These are phyloP conservation scores for Leptogaster cylindrica DNA, from an alignment of 2,888 invertebrate genomes.

Conservation along the genomic window DNA sequence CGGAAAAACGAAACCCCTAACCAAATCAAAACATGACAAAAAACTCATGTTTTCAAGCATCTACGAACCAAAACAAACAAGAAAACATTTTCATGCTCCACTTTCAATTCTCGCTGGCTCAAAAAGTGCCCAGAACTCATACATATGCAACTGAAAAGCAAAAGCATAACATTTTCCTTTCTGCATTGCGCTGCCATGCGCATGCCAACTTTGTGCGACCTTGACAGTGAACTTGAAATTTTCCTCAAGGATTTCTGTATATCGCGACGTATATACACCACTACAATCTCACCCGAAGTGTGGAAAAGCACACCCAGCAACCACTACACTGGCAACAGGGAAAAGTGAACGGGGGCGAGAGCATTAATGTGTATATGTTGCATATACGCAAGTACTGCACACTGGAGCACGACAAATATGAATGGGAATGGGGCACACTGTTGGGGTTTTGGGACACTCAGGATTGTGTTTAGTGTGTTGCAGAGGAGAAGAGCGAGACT, in stretches of 20 bases:
- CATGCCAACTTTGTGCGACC: constrained; percentile 73
- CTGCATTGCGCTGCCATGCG: constrained; percentile 73
- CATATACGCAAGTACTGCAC: too few species aligned
- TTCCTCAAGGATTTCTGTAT: constrained; percentile 41
- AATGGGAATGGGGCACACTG: constrained; percentile 1
- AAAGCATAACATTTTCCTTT: constrained; percentile 59
- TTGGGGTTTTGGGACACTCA: too few species aligned
- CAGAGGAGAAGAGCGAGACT: too few species aligned
- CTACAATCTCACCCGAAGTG: not conserved
- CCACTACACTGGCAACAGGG: not conserved
- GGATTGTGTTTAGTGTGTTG: too few species aligned
- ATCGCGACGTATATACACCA: constrained; percentile 1
- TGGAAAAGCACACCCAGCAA: constrained; percentile 8
- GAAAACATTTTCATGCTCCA: not conserved
- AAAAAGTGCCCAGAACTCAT: not conserved
- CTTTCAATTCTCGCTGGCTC: not conserved
- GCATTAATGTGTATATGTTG: too few species aligned
- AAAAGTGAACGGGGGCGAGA: not conserved
- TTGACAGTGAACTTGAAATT: constrained; percentile 82
- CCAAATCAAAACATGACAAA: constrained; percentile 35
- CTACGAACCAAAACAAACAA: constrained; percentile 34
- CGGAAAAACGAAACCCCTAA: too few species aligned
- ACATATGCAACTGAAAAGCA: not conserved
- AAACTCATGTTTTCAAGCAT: not conserved
- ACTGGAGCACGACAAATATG: constrained; percentile 9